phyloP scores from a whole-genome alignment of 2,888 invertebrate genomes.

The Eristalinus aeneus region DNA sequence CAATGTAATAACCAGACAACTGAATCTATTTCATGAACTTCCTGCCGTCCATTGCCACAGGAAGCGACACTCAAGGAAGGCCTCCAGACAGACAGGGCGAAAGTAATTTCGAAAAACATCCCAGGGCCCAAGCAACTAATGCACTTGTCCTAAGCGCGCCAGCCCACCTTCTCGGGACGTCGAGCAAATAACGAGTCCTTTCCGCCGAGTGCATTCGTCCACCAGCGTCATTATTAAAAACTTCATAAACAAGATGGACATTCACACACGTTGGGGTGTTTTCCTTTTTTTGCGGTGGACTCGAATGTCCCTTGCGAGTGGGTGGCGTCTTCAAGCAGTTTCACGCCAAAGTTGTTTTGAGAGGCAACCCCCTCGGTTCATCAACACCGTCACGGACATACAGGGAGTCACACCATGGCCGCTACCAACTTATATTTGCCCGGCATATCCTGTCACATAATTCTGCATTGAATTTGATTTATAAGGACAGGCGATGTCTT shows the following conservation, averaged over 20 bases:
- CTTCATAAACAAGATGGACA: background rate
- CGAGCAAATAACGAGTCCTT: background rate
- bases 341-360: slow-evolving; percentile 8
- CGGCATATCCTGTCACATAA: slow-evolving; percentile 61
- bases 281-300: background rate
- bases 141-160: background rate
- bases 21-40: background rate
- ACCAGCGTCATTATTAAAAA: slow-evolving; percentile 1
- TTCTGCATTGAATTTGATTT: slow-evolving; percentile 65
- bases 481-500: slow-evolving; percentile 67
- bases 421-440: slow-evolving; percentile 49
- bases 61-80: background rate
- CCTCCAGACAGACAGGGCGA: background rate
- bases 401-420: slow-evolving; percentile 19
- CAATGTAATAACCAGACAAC: background rate
- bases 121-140: slow-evolving; percentile 3
- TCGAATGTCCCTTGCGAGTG: background rate
- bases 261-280: background rate
- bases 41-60: background rate
- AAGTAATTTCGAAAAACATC: background rate
- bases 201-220: background rate
- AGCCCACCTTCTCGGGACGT: background rate
- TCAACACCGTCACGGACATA: slow-evolving; percentile 19
- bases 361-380: background rate
- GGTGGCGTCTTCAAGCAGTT: background rate